Percentiles rank a stretch among this genome's conserved stretches.
Evolutionary conservation across 2,888 invertebrate genomes (phyloP).

Genomic region (Dascillus cervinus): DNA sequence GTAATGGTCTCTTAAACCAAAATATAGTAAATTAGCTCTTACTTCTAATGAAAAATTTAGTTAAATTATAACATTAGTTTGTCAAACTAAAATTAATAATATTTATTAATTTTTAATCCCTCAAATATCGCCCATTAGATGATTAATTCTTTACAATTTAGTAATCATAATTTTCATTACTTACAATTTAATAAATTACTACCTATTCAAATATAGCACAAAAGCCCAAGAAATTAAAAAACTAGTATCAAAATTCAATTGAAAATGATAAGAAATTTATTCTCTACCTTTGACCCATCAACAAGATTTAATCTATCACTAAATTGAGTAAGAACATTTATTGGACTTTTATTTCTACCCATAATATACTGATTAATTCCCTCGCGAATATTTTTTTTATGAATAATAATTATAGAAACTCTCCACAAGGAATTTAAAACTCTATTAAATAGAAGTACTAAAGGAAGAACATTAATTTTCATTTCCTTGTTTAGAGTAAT

Average conservation of each 20-base stretch:
- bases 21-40: too few relatives aligned
- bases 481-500: conserved; percentile 52
- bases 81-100: conserved; percentile 59
- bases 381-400: conserved; percentile 45
- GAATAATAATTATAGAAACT: conserved; percentile 44
- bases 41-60: conserved; percentile 55
- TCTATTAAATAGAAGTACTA: conserved; percentile 39
- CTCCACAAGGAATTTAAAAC: conserved; percentile 53
- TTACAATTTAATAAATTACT: conserved; percentile 47
- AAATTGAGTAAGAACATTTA: conserved; percentile 54
- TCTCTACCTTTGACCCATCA: conserved; percentile 59
- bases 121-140: conserved; percentile 59
- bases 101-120: conserved; percentile 57
- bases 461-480: conserved; percentile 50
- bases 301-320: conserved; percentile 46
- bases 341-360: conserved; percentile 48
- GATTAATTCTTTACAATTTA: conserved; percentile 40
- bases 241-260: conserved; percentile 34
- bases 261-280: conserved; percentile 63
- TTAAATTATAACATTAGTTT: conserved; percentile 54
- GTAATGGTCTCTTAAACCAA: too few relatives aligned
- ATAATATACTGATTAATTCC: conserved; percentile 49
- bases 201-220: conserved; percentile 28
- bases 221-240: conserved; percentile 31
- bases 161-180: conserved; percentile 42